Percentiles rank a stretch among this genome's conserved stretches.
These are phyloP conservation scores for Sakesphorus luctuosus DNA, from an alignment of 2,113 vertebrate genomes.

Conservation along the genomic window DNA sequence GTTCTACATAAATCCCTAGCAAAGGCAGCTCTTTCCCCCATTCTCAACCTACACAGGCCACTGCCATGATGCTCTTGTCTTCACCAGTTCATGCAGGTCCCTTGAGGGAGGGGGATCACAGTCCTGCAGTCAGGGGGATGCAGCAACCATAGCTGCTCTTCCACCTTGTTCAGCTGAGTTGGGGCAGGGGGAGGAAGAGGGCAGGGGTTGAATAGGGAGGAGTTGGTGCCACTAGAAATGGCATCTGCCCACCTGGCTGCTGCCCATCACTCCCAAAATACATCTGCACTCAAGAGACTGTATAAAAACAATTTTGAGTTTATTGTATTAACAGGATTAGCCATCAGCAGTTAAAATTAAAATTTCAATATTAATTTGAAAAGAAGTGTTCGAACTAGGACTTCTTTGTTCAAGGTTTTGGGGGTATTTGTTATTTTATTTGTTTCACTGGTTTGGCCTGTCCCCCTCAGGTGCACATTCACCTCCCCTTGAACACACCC, in stretches of 20 bases:
- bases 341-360: neutral
- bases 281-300: neutral
- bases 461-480: neutral
- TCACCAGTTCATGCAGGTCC: neutral
- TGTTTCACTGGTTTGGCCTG: neutral
- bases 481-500: neutral
- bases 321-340: neutral
- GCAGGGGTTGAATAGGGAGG: neutral
- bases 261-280: neutral
- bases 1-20: neutral
- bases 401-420: neutral
- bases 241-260: neutral
- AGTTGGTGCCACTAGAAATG: neutral
- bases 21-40: neutral
- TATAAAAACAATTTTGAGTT: neutral
- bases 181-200: neutral
- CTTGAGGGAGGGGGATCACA: neutral
- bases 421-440: neutral
- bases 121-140: neutral
- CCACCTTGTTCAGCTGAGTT: neutral
- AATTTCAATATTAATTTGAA: neutral
- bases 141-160: neutral
- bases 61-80: neutral
- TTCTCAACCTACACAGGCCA: neutral
- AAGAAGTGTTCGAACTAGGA: neutral